Evolutionary conservation across 2,797 vertebrate species (phyloP), one percentile per base, ranked within the genome.

Genomic region (Clarias fuscus): DNA sequence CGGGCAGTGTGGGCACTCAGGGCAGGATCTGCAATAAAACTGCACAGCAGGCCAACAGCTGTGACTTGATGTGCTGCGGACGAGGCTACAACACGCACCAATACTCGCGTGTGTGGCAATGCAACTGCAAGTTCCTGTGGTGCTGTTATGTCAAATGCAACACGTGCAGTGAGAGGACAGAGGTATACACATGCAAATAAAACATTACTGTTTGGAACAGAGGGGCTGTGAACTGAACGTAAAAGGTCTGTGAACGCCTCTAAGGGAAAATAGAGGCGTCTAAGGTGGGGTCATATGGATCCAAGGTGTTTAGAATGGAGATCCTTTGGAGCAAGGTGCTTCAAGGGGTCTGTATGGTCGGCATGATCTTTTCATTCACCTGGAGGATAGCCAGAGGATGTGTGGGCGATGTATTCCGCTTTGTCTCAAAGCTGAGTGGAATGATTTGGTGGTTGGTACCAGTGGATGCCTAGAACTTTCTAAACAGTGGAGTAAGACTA

Each of bases 71-170:
- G 98, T 99, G 98, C 92, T 99, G 98, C 0, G 98, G 97, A 2
- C 96, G 98, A 0, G 98, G 98, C 85, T 98, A 99, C 92, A 97
- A 99, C 93, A 99, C 98, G 0, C 98, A 99, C 93, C 98, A 99
- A 92, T 99, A 99, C 87, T 97, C 97, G 0, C 94, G 97, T 0
- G 97, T 99, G 56, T 99, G 98, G 98, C 98, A 99, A 93, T 99
- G 98, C 94, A 98, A 99, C 95, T 99, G 98, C 94, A 99, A 98
- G 91, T 99, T 99, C 92, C 97, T 99, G 89, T 99, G 98, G 98
- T 99, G 98, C 95, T 99, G 98, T 94, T 98, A 98, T 0, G 98
- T 99, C 82, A 98, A 97, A 84, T 99, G 98, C 93, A 99, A 98
- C 96, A 99, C 97, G 0, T 99, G 98, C 96, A 99, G 98, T 0